phyloP scores from a whole-genome alignment of 2,797 vertebrate species.

The Falco biarmicus region DNA sequence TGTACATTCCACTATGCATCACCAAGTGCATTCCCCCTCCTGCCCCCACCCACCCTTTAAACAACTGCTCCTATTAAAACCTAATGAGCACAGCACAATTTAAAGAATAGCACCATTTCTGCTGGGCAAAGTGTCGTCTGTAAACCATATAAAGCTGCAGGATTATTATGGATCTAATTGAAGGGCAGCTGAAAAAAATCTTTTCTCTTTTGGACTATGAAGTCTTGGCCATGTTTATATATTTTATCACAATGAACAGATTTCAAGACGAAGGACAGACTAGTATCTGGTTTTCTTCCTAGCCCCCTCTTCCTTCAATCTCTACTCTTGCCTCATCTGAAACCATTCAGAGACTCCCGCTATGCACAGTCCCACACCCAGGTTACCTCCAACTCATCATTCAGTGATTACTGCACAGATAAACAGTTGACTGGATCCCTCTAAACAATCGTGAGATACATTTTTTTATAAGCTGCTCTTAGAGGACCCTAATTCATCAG shows the following conservation, averaged over 20 bases:
- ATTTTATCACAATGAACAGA: slow-evolving; percentile 60
- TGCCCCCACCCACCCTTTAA: slow-evolving; percentile 64
- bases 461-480: slow-evolving; percentile 47
- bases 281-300: slow-evolving; percentile 65
- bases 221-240: slow-evolving; percentile 42
- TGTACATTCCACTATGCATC: slow-evolving; percentile 75
- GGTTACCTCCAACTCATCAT: slow-evolving; percentile 35
- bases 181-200: slow-evolving; percentile 41
- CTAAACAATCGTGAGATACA: slow-evolving; percentile 36
- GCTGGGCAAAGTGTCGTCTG: slow-evolving; percentile 48
- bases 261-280: slow-evolving; percentile 65
- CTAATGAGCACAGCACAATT: slow-evolving; percentile 73
- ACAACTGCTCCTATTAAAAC: slow-evolving; percentile 78
- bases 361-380: not conserved
- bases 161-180: slow-evolving; percentile 66
- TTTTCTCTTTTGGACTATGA: slow-evolving; percentile 13
- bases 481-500: slow-evolving; percentile 30
- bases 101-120: slow-evolving; percentile 63
- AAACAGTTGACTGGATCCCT: slow-evolving; percentile 46
- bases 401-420: slow-evolving; percentile 35
- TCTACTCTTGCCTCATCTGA: slow-evolving; percentile 28
- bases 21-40: slow-evolving; percentile 65
- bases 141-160: slow-evolving; percentile 62
- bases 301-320: slow-evolving; percentile 17
- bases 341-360: not conserved